A percentile compares a stretch with the other conserved stretches of the same genome.
Evolutionary conservation across 1,140 invertebrate genomes (phyloP).

Genomic region (Drosophila baimaii): DNA sequence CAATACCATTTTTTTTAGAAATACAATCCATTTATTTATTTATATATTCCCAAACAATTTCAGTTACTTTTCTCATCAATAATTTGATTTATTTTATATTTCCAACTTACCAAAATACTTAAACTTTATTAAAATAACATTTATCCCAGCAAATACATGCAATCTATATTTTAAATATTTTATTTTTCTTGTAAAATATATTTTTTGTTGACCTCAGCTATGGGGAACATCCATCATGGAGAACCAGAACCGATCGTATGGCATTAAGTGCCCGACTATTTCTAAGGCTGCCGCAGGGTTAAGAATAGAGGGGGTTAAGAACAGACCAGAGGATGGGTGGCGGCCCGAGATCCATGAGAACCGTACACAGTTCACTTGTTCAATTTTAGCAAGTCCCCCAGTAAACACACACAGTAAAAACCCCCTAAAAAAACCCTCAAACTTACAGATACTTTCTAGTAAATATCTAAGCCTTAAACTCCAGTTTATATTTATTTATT

Average conservation of each 20-base stretch:
- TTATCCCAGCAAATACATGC: too few species aligned
- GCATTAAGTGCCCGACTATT: slow-evolving; percentile 17
- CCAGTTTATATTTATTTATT: too few species aligned
- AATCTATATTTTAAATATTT: not conserved
- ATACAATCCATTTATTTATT: too few species aligned
- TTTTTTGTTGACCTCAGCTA: not conserved
- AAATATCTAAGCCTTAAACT: too few species aligned
- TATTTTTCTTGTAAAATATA: not conserved
- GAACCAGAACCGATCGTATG: slow-evolving; percentile 9
- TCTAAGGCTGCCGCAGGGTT: slow-evolving; percentile 17
- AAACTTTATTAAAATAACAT: too few species aligned
- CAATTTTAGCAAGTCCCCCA: slow-evolving; percentile 2
- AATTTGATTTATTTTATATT: not conserved
- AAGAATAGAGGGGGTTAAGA: not conserved
- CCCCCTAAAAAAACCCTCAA: too few species aligned
- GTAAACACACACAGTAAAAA: not conserved
- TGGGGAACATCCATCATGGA: slow-evolving; percentile 2
- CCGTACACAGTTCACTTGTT: slow-evolving; percentile 10
- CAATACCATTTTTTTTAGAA: too few species aligned
- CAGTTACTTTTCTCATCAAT: not conserved
- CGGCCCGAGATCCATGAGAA: slow-evolving; percentile 7
- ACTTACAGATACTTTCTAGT: too few species aligned
- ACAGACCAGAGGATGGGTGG: not conserved
- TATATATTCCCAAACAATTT: too few species aligned
- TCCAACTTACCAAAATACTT: too few species aligned